Evolutionary conservation across 2,797 vertebrate species (phyloP), one percentile per base, ranked within the genome.

Genomic region (Gymnodraco acuticeps): DNA sequence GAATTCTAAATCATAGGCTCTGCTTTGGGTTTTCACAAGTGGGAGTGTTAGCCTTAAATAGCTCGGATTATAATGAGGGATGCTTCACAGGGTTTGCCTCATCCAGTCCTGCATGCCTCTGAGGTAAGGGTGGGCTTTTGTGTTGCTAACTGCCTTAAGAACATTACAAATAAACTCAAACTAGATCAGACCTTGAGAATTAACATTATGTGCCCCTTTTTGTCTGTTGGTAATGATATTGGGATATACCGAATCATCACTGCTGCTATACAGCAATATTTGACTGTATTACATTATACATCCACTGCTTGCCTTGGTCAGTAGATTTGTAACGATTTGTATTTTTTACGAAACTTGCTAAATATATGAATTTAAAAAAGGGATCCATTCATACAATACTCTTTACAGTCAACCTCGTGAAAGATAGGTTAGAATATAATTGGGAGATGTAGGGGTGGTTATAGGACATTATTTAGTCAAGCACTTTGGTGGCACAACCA

Each of bases 1-100:
- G 89, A 94, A 94, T 92, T 92, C 81, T 87, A 91, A 94, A 94
- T 87, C 76, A 68, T 77, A 83, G 83, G 85, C 88, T 82, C 38
- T n/a, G 86, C 87, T 92, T 83, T 70, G 85, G 89, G 78, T 88
- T 91, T 88, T 93, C 72, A 90, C 85, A 87, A 90, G 90, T 90
- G 88, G 88, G 91, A 87, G 88, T 84, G 83, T 80, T 82, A 64
- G 79, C 84, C 85, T 80, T 83, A 93, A 92, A 94, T 92, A 93
- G 89, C 85, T 81, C 5, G 23, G 85, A 91, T 90, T 90, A 90
- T 76, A 83, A 88, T 2, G 19, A 89, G 78, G 74, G 71, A 78
- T 66, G 73, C 64, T 87, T 87, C 76, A 77, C 77, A 78, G 84
- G 83, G 80, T 83, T 88, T 70, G 78, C 75, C 80, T 89, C 73